These are phyloP conservation scores for Oligia fasciuncula DNA, from an alignment of 2,888 invertebrate genomes.

Conservation along the genomic window DNA sequence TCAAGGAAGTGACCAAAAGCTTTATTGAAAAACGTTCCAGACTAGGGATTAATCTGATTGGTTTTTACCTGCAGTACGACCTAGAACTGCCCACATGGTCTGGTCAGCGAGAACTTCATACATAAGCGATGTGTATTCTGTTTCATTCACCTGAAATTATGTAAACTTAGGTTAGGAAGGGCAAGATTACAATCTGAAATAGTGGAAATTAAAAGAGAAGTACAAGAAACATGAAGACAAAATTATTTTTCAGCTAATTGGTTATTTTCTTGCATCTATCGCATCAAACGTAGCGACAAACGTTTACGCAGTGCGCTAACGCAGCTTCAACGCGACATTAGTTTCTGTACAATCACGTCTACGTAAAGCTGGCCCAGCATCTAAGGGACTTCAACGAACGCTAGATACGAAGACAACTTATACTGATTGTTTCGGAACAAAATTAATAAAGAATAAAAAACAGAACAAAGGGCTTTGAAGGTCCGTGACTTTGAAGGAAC, in stretches of 20 bases:
- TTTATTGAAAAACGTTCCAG: too few species aligned
- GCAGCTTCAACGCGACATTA: background rate
- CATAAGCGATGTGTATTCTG: constrained; percentile 93
- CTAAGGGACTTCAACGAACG: background rate
- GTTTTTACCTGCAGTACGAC: constrained; percentile 94
- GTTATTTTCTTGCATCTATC: background rate
- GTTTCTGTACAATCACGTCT: too few species aligned
- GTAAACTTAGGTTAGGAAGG: background rate
- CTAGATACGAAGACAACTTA: background rate
- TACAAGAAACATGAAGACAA: background rate
- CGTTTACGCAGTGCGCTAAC: background rate
- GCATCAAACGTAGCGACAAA: background rate
- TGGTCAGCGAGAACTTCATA: constrained; percentile 98
- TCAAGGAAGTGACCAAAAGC: too few species aligned
- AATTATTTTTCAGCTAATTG: background rate
- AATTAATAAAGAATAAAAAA: background rate
- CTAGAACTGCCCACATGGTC: constrained; percentile 97
- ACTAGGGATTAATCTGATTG: background rate
- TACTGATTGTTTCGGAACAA: background rate
- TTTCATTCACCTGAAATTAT: constrained; percentile 84
- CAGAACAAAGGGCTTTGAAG: background rate
- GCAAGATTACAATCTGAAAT: background rate
- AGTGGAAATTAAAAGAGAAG: background rate
- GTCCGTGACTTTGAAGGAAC: background rate
- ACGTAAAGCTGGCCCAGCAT: background rate